Evolutionary conservation across 2,113 vertebrate species (phyloP), one percentile per base, ranked within the genome.

Genomic region (Eretmochelys imbricata): DNA sequence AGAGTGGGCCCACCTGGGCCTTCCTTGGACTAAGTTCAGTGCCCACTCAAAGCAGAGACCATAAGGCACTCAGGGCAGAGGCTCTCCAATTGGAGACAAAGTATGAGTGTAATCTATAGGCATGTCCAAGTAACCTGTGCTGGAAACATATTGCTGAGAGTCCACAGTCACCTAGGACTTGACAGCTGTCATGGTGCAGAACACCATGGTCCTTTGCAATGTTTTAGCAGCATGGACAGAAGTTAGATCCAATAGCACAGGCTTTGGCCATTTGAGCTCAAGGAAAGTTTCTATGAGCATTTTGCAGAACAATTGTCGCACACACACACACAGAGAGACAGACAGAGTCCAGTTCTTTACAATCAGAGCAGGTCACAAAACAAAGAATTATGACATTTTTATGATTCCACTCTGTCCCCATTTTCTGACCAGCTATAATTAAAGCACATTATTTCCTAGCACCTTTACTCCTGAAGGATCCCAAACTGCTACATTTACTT

Each of bases 151-250:
- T 50, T 20, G 49, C 29, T 2, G 42, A 62, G 62, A 75, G 38
- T 51, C 69, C 82, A 59, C 62, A 8, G 48, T 42, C 1, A 0
- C 53, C 46, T 50, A 49, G 78, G 38, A 69, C 76, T 51, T 79
- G 29, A 46, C 0, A 0, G 50, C 0, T 0, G 10, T 0, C 24
- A 22, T 17, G 12, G 31, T 1, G 10, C 4, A 42, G 72, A 75
- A 75, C 38, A 75, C 20, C 19, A 38, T 8, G 38, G 38, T 24
- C 8, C 31, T 79, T 80, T 80, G 81, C 62, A 69, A 57, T 0
- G 0, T 79, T 72, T 12, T 82, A 51, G 62, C 76, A 88, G 84
- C 82, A 69, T 31, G 3, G 78, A 76, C 19, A 75, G 69, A 42
- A 42, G 17, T 42, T 20, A 10, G 69, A 75, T 22, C 38, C 72